phyloP scores from a whole-genome alignment of 2,113 vertebrate genomes.

The Colossoma macropomum region DNA sequence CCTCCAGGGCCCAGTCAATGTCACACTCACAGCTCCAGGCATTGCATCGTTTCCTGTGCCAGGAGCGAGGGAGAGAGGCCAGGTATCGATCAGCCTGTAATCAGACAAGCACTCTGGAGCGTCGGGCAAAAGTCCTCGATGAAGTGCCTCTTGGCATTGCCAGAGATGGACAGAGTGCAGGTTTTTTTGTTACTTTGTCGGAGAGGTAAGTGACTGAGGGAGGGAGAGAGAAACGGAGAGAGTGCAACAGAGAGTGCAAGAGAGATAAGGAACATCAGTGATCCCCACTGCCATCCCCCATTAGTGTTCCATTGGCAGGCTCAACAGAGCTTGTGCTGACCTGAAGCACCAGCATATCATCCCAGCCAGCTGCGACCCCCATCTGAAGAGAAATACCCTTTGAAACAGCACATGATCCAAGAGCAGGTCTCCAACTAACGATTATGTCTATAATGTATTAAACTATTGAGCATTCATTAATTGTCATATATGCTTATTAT shows the following conservation, averaged over 20 bases:
- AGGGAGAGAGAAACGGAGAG: conserved; percentile 51
- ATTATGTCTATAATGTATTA: not conserved
- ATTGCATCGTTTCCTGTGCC: conserved; percentile 76
- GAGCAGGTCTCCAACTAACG: not conserved
- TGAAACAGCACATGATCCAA: conserved; percentile 1
- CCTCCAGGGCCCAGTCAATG: conserved; percentile 72
- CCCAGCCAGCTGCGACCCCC: not conserved
- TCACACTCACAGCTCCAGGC: conserved; percentile 75
- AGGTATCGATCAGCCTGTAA: conserved; percentile 77
- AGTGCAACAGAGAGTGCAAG: conserved; percentile 29
- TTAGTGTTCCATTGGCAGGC: conserved; percentile 35
- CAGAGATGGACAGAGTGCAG: conserved; percentile 59
- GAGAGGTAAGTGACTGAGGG: conserved; percentile 48
- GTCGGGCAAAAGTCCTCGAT: conserved; percentile 72
- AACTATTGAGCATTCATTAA: not conserved
- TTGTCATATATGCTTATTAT: too few species aligned
- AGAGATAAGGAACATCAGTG: conserved; percentile 54
- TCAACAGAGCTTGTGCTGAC: not conserved
- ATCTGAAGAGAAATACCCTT: not conserved
- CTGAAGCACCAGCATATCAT: conserved; percentile 24
- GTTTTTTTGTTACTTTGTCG: conserved; percentile 54
- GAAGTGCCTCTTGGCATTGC: conserved; percentile 71
- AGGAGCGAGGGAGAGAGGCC: conserved; percentile 65
- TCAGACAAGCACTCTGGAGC: conserved; percentile 74
- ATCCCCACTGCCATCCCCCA: conserved; percentile 60